These are phyloP conservation scores for Oeneis ivallda DNA, from an alignment of 2,888 invertebrate species.

Conservation along the genomic window DNA sequence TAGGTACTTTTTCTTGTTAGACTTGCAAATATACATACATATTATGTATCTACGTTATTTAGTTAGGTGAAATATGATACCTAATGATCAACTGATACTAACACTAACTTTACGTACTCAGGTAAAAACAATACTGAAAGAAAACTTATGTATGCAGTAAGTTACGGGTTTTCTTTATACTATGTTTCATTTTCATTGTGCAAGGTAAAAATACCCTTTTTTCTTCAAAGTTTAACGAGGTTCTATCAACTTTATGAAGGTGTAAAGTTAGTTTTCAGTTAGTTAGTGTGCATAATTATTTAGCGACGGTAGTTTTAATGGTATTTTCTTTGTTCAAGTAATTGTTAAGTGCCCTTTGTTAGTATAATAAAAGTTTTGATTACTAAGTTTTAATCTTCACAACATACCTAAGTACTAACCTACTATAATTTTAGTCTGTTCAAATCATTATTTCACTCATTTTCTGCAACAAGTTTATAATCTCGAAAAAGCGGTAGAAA, in stretches of 20 bases:
- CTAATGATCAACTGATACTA: too few relatives aligned
- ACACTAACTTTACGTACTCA: too few relatives aligned
- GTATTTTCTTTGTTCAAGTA: conserved; percentile 60
- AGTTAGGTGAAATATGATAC: too few relatives aligned
- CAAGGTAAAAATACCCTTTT: conserved; percentile 16
- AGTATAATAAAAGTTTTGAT: conserved; percentile 28
- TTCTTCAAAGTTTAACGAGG: conserved; percentile 37
- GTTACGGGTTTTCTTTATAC: conserved; percentile 14
- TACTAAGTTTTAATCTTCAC: neutral
- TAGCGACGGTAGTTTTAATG: conserved; percentile 59
- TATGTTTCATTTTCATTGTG: conserved; percentile 26
- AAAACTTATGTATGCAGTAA: conserved; percentile 1
- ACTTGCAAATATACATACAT: too few relatives aligned
- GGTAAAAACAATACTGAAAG: neutral
- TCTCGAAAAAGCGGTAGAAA: too few relatives aligned
- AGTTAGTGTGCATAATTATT: conserved; percentile 58
- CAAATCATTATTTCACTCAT: too few relatives aligned
- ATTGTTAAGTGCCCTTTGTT: conserved; percentile 50
- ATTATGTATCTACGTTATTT: too few relatives aligned
- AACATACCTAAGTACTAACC: too few relatives aligned
- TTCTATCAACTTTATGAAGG: conserved; percentile 46
- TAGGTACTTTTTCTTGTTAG: too few relatives aligned
- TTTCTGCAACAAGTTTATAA: too few relatives aligned
- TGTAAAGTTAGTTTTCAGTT: conserved; percentile 56
- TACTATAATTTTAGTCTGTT: too few relatives aligned